These are phyloP conservation scores for Neodiprion virginianus DNA, from an alignment of 1,140 invertebrate species.

Conservation along the genomic window DNA sequence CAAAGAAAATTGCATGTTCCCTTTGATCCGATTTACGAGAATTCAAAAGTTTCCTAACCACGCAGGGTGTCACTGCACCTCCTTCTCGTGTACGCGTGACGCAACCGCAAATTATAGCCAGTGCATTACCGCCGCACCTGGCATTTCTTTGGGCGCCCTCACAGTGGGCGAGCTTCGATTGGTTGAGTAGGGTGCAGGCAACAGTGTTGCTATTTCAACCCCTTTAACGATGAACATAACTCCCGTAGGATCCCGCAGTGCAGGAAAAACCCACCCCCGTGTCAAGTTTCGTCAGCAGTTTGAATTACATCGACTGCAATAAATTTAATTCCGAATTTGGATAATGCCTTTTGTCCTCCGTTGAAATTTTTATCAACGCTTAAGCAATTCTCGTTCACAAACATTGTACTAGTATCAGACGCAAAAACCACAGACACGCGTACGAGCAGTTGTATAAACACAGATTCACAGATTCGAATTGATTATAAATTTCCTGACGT, in stretches of 20 bases:
- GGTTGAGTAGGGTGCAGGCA: conserved; percentile 1
- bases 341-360: too few relatives aligned
- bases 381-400: too few relatives aligned
- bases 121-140: not conserved
- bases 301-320: too few relatives aligned
- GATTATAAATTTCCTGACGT: too few relatives aligned
- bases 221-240: not conserved
- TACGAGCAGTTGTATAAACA: too few relatives aligned
- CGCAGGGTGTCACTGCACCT: not conserved
- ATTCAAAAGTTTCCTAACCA: not conserved
- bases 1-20: conserved; percentile 52
- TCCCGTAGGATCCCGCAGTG: not conserved
- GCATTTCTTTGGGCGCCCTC: not conserved
- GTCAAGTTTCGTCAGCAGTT: too few relatives aligned
- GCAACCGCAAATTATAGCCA: conserved; percentile 11
- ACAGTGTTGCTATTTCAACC: conserved; percentile 3
- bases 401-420: too few relatives aligned
- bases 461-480: too few relatives aligned
- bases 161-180: conserved; percentile 4
- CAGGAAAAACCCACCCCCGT: too few relatives aligned
- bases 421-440: too few relatives aligned
- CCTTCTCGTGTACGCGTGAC: not conserved
- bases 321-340: too few relatives aligned
- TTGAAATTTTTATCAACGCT: too few relatives aligned
- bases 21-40: conserved; percentile 9